Evolutionary conservation across 1,140 invertebrate genomes (phyloP).

Genomic region (Pogonognathellus flavescens): DNA sequence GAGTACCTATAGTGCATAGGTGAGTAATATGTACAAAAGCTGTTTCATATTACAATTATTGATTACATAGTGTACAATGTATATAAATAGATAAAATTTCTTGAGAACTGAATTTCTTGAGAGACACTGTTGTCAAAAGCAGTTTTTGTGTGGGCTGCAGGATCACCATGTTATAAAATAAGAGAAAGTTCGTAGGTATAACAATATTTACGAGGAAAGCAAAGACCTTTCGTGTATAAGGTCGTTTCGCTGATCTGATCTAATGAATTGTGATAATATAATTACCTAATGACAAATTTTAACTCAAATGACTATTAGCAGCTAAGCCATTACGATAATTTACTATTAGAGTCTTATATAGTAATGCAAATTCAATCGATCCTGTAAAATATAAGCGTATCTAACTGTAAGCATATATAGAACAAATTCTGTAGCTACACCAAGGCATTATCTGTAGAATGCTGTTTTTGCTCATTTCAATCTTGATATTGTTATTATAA

Average conservation of each 20-base stretch:
- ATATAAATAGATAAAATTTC: background rate
- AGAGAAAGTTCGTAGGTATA: too few relatives aligned
- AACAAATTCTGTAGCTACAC: background rate
- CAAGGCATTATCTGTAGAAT: too few relatives aligned
- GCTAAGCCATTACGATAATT: constrained; percentile 14
- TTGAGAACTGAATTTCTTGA: constrained; percentile 26
- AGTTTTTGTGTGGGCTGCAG: background rate
- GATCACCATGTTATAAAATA: too few relatives aligned
- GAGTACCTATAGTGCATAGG: too few relatives aligned
- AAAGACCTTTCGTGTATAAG: constrained; percentile 11
- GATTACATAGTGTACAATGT: background rate
- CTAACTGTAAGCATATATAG: background rate
- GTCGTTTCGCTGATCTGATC: constrained; percentile 45
- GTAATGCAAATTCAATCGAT: background rate
- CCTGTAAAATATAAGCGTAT: background rate
- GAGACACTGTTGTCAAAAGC: background rate
- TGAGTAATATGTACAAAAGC: constrained; percentile 6
- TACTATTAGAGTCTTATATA: background rate
- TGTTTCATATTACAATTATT: background rate
- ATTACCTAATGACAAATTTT: constrained; percentile 26
- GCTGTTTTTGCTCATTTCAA: constrained; percentile 26
- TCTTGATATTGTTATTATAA: background rate
- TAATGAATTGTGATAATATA: constrained; percentile 46
- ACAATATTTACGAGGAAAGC: constrained; percentile 4
- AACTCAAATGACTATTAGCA: constrained; percentile 23